These are phyloP conservation scores for Prenolepis imparis DNA, from an alignment of 2,888 invertebrate species.

Conservation along the genomic window DNA sequence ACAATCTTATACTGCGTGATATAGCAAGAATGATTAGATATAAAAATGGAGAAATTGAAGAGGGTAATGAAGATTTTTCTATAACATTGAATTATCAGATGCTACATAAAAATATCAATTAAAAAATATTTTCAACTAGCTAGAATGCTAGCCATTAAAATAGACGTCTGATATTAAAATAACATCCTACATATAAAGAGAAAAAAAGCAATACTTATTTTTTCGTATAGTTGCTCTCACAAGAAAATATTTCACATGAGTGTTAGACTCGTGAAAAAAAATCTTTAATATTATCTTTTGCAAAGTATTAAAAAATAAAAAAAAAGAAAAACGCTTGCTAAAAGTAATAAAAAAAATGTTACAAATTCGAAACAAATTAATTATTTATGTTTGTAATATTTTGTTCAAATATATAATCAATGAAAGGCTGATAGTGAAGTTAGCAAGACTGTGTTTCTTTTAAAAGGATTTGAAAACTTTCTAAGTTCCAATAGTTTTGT, in stretches of 20 bases:
- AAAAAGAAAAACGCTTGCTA: conserved; percentile 55
- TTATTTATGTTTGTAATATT: conserved; percentile 74
- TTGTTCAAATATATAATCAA: conserved; percentile 46
- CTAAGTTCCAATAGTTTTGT: background rate
- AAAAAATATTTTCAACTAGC: conserved; percentile 14
- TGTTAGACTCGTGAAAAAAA: conserved; percentile 36
- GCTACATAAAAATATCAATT: conserved; percentile 9
- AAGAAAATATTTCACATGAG: conserved; percentile 32
- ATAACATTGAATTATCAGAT: conserved; percentile 17
- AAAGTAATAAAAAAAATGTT: conserved; percentile 61
- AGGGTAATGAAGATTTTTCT: conserved; percentile 19
- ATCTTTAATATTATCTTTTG: conserved; percentile 48
- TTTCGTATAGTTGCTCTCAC: conserved; percentile 49
- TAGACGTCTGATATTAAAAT: conserved; percentile 47
- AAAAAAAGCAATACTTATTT: conserved; percentile 62
- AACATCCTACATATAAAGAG: conserved; percentile 48
- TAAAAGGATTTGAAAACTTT: conserved; percentile 37
- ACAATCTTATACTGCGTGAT: background rate
- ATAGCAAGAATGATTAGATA: conserved; percentile 12
- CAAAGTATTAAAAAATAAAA: conserved; percentile 66
- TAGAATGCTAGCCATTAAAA: conserved; percentile 1
- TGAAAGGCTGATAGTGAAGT: background rate
- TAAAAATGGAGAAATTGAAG: conserved; percentile 44
- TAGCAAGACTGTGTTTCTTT: conserved; percentile 50
- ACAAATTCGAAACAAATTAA: conserved; percentile 55